Evolutionary conservation across 2,113 vertebrate species (phyloP).

Genomic region (Corythaixoides concolor): DNA sequence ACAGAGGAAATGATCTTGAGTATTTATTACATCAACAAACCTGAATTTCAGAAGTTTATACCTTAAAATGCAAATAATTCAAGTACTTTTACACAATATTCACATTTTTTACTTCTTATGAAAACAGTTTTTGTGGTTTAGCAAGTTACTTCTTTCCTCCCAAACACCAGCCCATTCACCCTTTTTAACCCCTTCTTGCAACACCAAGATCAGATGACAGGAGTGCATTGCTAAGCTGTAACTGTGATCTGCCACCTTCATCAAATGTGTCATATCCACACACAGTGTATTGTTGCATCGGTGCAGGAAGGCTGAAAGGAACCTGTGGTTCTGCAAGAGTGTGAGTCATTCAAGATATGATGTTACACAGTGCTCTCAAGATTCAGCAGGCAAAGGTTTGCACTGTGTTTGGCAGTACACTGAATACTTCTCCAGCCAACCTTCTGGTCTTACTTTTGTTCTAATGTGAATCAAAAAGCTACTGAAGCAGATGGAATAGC

Average conservation of each 20-base stretch:
- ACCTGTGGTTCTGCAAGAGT: background rate
- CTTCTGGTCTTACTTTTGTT: background rate
- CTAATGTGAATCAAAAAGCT: background rate
- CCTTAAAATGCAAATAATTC: background rate
- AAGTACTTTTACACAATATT: background rate
- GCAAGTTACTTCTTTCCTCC: background rate
- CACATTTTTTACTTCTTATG: background rate
- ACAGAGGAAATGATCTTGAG: background rate
- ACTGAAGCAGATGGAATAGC: background rate
- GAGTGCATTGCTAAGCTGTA: background rate
- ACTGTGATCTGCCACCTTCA: background rate
- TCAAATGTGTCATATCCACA: background rate
- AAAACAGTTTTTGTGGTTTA: background rate
- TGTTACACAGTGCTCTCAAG: background rate
- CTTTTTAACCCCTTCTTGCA: background rate
- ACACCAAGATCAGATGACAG: background rate
- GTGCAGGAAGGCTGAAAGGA: background rate
- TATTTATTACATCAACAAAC: background rate
- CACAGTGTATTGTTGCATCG: background rate
- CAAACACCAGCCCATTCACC: background rate
- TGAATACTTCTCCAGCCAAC: background rate
- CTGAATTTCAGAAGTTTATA: background rate
- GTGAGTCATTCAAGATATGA: background rate
- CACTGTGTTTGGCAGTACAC: background rate
- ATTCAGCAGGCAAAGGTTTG: background rate